Percentiles rank a stretch among this genome's conserved stretches.
phyloP scores from a whole-genome alignment of 2,113 vertebrate genomes.

The Eurypyga helias region DNA sequence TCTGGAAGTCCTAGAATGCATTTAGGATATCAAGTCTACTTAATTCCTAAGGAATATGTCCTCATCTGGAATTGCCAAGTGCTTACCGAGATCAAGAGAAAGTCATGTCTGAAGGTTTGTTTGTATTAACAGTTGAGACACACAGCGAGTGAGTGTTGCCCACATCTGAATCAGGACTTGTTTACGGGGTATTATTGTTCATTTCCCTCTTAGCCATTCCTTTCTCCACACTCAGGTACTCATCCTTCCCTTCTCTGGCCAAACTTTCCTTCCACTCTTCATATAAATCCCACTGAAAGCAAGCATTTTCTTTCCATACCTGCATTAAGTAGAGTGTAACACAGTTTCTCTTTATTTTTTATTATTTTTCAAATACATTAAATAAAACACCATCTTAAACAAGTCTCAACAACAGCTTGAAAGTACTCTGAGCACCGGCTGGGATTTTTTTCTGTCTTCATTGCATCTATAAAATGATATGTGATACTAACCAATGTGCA shows the following conservation, averaged over 20 bases:
- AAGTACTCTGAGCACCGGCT: neutral
- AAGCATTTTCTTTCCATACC: neutral
- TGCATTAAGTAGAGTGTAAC: neutral
- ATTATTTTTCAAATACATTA: neutral
- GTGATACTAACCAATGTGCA: neutral
- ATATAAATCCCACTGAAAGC: neutral
- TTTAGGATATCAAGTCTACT: neutral
- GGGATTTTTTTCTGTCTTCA: neutral
- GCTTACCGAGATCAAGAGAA: neutral
- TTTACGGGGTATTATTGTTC: neutral
- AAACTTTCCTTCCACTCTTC: neutral
- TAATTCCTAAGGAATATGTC: neutral
- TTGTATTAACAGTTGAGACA: neutral
- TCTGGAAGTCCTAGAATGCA: neutral
- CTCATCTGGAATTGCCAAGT: neutral
- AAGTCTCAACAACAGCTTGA: neutral
- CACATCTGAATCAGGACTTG: neutral
- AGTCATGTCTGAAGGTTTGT: neutral
- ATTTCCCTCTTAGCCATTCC: neutral
- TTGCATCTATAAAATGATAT: constrained; percentile 10
- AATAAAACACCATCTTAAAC: neutral
- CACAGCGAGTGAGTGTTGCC: neutral
- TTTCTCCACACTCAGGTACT: neutral
- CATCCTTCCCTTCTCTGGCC: neutral
- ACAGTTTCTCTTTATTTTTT: neutral